Percentiles rank a stretch among this genome's conserved stretches.
phyloP scores from a whole-genome alignment of 2,113 vertebrate species.

The Tenrec ecaudatus region DNA sequence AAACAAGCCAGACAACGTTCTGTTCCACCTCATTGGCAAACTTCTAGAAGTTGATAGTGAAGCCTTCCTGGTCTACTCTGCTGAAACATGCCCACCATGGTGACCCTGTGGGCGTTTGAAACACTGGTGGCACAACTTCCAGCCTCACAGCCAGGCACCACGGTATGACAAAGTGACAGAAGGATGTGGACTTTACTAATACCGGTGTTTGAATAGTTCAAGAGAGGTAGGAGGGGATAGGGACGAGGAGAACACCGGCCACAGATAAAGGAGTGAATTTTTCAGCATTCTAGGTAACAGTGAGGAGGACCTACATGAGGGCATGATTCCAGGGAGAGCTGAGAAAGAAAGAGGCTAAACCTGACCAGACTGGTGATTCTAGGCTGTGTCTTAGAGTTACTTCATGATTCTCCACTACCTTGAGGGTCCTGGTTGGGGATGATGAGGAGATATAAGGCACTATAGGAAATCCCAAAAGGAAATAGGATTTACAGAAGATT shows the following conservation, averaged over 20 bases:
- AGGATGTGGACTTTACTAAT: neutral
- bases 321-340: neutral
- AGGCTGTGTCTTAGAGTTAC: neutral
- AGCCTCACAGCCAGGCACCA: neutral
- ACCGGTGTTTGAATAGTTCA: neutral
- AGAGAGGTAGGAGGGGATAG: neutral
- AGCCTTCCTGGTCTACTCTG: neutral
- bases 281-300: neutral
- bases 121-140: neutral
- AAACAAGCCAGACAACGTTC: neutral
- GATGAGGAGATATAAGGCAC: neutral
- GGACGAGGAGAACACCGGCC: neutral
- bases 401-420: neutral
- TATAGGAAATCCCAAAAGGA: neutral
- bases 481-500: neutral
- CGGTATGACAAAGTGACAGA: neutral
- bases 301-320: neutral
- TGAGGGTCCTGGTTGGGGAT: neutral
- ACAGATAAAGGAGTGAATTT: neutral
- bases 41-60: neutral
- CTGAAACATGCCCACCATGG: neutral
- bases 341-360: neutral
- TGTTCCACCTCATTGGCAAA: neutral
- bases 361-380: neutral
- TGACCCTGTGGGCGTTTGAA: neutral